A percentile compares a stretch with the other conserved stretches of the same genome.
phyloP scores from a whole-genome alignment of 1,140 invertebrate genomes.

The Monomorium pharaonis region DNA sequence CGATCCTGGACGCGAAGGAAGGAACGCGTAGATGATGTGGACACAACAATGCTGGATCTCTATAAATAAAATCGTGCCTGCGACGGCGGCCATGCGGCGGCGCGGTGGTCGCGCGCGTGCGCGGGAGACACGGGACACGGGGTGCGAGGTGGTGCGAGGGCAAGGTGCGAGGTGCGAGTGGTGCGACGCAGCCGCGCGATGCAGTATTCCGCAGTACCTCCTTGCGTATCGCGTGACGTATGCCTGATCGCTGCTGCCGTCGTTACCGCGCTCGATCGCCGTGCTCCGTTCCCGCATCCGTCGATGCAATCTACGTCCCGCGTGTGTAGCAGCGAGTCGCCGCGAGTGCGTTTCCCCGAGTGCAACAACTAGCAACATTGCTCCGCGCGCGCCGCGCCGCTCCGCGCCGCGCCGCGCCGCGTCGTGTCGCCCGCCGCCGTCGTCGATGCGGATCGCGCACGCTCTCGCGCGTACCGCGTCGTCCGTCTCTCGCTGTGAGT shows the following conservation, averaged over 20 bases:
- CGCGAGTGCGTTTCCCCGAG: slow-evolving; percentile 9
- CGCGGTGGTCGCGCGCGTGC: slow-evolving; percentile 27
- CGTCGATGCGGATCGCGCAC: not conserved
- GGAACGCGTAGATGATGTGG: slow-evolving; percentile 42
- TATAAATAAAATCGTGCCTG: slow-evolving; percentile 70
- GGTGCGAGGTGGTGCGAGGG: not conserved
- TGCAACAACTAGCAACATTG: not conserved
- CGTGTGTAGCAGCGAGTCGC: not conserved
- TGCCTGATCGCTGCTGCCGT: not conserved
- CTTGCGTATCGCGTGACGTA: not conserved
- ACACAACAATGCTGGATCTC: slow-evolving; percentile 63
- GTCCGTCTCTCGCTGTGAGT: not conserved
- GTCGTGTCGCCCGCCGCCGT: not conserved
- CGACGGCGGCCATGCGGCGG: slow-evolving; percentile 26
- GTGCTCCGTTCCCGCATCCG: not conserved
- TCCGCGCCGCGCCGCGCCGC: too few relatives aligned
- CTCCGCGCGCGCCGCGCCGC: too few relatives aligned
- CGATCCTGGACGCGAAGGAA: not conserved
- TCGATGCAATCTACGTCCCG: slow-evolving; percentile 24
- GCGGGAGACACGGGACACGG: too few relatives aligned
- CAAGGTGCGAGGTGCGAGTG: not conserved
- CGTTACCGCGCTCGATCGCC: not conserved
- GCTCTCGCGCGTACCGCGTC: not conserved
- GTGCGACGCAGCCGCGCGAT: slow-evolving; percentile 35
- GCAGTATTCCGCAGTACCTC: not conserved